Percentiles rank a stretch among this genome's conserved stretches.
Conservation (phyloP, 2,888 invertebrate genomes). For the Incurvaria masculella region DNA sequence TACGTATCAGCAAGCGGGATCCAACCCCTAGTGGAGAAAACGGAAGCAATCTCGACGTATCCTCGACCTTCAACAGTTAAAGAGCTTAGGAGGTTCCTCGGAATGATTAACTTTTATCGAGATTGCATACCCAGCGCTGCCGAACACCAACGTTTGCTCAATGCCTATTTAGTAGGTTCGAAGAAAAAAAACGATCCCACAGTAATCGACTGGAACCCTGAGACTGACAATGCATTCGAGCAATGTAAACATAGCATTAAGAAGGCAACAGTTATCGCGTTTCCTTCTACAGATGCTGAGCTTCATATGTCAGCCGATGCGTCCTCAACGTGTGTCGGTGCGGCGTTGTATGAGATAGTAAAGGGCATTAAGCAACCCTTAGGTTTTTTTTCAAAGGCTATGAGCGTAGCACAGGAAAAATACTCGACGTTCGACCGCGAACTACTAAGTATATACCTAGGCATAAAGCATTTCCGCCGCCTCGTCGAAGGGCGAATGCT, state of each 20-base stretch:
- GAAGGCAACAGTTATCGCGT: slow-evolving; percentile 2
- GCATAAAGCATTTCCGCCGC: slow-evolving; percentile 8
- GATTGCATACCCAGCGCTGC: slow-evolving; percentile 8
- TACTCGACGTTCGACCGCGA: slow-evolving; percentile 14
- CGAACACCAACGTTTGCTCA: slow-evolving; percentile 3
- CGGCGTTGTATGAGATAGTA: slow-evolving; percentile 7
- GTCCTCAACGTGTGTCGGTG: slow-evolving; percentile 6
- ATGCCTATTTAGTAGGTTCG: slow-evolving; percentile 6
- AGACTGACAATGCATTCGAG: slow-evolving; percentile 5
- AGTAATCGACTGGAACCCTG: slow-evolving; percentile 6
- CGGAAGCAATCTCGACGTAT: slow-evolving; percentile 5
- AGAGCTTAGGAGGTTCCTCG: slow-evolving; percentile 10
- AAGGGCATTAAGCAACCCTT: slow-evolving; percentile 9
- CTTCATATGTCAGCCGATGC: slow-evolving; percentile 11
- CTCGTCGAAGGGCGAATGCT: slow-evolving; percentile 9
- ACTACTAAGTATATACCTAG: slow-evolving; percentile 10
- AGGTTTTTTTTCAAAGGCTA: slow-evolving; percentile 11
- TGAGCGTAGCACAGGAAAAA: slow-evolving; percentile 8
- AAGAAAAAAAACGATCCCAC: slow-evolving; percentile 11
- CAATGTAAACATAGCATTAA: slow-evolving; percentile 4
- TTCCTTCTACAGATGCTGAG: slow-evolving; percentile 1
- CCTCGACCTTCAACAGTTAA: slow-evolving; percentile 7
- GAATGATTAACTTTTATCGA: slow-evolving; percentile 12
- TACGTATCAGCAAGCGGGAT: slow-evolving; percentile 2
- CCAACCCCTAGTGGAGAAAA: slow-evolving; percentile 6